Conservation (phyloP, 2,797 vertebrate species). For the Siniperca scherzeri region DNA sequence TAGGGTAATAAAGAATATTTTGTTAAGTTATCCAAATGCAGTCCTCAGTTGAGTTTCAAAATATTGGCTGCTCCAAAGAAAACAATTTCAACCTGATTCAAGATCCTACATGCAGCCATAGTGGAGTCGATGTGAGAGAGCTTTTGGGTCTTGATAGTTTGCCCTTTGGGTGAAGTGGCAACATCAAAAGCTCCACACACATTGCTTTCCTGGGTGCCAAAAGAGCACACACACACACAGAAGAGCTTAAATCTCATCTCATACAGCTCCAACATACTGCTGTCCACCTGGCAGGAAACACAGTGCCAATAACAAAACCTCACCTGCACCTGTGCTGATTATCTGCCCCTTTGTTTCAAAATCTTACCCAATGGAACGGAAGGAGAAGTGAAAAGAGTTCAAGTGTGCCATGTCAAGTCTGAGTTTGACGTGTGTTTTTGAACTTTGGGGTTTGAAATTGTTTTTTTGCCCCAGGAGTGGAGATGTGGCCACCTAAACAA, state of each 20-base stretch:
- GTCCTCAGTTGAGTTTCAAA: slow-evolving; percentile 18
- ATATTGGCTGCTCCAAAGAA: slow-evolving; percentile 39
- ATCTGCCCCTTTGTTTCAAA: slow-evolving; percentile 30
- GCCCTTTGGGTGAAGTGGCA: slow-evolving; percentile 56
- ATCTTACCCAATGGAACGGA: slow-evolving; percentile 27
- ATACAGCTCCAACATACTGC: slow-evolving; percentile 20
- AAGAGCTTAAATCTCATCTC: slow-evolving; percentile 29
- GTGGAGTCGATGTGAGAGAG: slow-evolving; percentile 18
- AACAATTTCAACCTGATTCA: slow-evolving; percentile 59
- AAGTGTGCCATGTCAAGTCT: slow-evolving; percentile 40
- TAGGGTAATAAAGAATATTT: slow-evolving; percentile 28
- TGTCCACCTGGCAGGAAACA: slow-evolving; percentile 60
- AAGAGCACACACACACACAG: slow-evolving; percentile 52
- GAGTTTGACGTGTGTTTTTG: slow-evolving; percentile 54
- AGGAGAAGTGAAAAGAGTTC: slow-evolving; percentile 45
- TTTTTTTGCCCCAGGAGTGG: slow-evolving; percentile 38
- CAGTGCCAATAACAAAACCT: slow-evolving; percentile 44
- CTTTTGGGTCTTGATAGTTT: slow-evolving; percentile 45
- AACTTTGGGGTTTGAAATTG: slow-evolving; percentile 32
- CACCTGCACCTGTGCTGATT: slow-evolving; percentile 64
- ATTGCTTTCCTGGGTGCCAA: slow-evolving; percentile 47
- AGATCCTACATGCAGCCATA: slow-evolving; percentile 58
- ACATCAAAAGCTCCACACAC: slow-evolving; percentile 69
- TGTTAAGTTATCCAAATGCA: slow-evolving; percentile 39
- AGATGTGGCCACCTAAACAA: slow-evolving; percentile 53